Conservation (phyloP, 2,113 vertebrate species). For the Girardinichthys multiradiatus region DNA sequence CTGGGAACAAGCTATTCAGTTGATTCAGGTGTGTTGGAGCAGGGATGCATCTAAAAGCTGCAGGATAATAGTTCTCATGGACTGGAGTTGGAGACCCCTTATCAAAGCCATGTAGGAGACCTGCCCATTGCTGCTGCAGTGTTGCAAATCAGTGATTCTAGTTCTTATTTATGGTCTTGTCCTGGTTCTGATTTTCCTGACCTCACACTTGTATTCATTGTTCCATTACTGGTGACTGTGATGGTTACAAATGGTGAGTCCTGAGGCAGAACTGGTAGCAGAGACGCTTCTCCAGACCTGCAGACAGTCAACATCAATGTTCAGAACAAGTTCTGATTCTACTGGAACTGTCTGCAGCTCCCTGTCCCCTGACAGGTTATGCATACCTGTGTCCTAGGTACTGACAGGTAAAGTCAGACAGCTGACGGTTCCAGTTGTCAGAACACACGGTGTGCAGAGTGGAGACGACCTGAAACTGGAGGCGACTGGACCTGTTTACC, state of each 20-base stretch:
- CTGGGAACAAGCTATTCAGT: no score
- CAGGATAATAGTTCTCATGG: no score
- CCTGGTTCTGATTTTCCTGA: constrained; percentile 25
- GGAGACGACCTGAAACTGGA: constrained; percentile 56
- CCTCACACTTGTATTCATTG: constrained; percentile 68
- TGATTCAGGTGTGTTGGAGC: no score
- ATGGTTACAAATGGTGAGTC: constrained; percentile 80
- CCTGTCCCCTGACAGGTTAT: neutral
- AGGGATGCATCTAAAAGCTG: no score
- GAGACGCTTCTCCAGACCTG: constrained; percentile 76
- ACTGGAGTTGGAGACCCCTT: no score
- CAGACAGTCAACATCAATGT: constrained; percentile 2
- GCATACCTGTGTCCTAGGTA: constrained; percentile 85
- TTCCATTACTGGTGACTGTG: constrained; percentile 62
- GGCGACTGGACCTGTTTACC: constrained; percentile 37
- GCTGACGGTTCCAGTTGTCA: constrained; percentile 78
- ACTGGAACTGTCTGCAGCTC: neutral
- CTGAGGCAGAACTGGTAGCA: constrained; percentile 45
- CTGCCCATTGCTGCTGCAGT: no score
- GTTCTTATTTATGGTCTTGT: neutral
- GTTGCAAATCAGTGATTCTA: no score
- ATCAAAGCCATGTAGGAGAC: no score
- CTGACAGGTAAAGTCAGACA: constrained; percentile 83
- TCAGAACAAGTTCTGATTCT: neutral
- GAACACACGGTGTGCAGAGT: constrained; percentile 67